phyloP scores from a whole-genome alignment of 2,113 vertebrate species.

The Psittacula cyanocephala region DNA sequence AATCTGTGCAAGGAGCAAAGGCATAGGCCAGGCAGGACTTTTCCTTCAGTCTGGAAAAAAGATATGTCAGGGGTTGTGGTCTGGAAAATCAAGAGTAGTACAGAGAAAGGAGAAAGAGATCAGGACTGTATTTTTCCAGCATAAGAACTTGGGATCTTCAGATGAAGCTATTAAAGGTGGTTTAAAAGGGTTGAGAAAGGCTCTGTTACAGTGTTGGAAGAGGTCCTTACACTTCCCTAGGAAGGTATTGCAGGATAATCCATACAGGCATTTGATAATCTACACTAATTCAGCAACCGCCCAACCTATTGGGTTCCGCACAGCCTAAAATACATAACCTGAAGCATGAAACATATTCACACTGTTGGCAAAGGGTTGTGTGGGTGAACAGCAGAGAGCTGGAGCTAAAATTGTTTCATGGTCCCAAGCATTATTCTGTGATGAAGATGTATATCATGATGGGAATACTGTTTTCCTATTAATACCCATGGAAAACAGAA shows the following conservation, averaged over 20 bases:
- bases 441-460: neutral
- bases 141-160: neutral
- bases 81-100: neutral
- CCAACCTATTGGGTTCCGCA: neutral
- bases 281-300: neutral
- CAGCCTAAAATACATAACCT: neutral
- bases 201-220: neutral
- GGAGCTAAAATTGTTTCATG: neutral
- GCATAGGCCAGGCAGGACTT: neutral
- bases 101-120: neutral
- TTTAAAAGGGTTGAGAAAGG: neutral
- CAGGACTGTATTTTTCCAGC: neutral
- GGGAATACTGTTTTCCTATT: neutral
- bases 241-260: neutral
- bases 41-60: neutral
- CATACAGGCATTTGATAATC: neutral
- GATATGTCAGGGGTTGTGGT: neutral
- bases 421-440: neutral
- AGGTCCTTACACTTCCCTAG: neutral
- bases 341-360: neutral
- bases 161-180: neutral
- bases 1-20: neutral
- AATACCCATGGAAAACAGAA: neutral
- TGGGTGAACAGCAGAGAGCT: neutral
- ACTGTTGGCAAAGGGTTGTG: fast-evolving